Evolutionary conservation across 2,797 vertebrate species (phyloP).

Genomic region (Salarias fasciatus): DNA sequence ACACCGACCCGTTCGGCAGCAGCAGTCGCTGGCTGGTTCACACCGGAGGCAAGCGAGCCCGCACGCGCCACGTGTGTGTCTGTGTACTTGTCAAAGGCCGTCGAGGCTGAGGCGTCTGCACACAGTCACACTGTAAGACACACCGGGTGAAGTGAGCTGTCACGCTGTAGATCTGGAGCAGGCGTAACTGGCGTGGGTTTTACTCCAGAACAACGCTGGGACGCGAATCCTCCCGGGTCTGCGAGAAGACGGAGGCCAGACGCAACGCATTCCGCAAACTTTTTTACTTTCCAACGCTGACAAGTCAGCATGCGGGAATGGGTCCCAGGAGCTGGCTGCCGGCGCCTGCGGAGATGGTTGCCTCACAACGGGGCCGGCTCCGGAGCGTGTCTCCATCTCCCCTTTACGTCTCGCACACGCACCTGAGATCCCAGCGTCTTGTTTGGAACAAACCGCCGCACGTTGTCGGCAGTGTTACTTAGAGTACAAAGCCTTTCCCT

Average conservation of each 20-base stretch:
- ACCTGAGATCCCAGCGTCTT: slow-evolving; percentile 55
- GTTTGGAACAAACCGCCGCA: slow-evolving; percentile 64
- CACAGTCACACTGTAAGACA: slow-evolving; percentile 21
- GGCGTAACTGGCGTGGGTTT: slow-evolving; percentile 9
- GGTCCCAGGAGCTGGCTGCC: slow-evolving; percentile 57
- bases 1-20: slow-evolving; percentile 91
- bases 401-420: slow-evolving; percentile 42
- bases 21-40: slow-evolving; percentile 94
- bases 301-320: slow-evolving; percentile 49
- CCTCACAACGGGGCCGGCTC: slow-evolving; percentile 69
- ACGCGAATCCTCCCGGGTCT: slow-evolving; percentile 36
- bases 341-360: slow-evolving; percentile 71
- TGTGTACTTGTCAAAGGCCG: slow-evolving; percentile 1
- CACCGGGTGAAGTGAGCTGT: slow-evolving; percentile 37
- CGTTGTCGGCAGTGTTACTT: slow-evolving; percentile 59
- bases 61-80: slow-evolving; percentile 13
- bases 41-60: slow-evolving; percentile 88
- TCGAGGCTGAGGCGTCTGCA: background rate
- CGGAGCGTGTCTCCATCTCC: slow-evolving; percentile 56
- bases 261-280: slow-evolving; percentile 51
- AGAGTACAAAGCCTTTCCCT: slow-evolving; percentile 65
- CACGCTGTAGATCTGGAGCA: slow-evolving; percentile 16
- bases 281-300: slow-evolving; percentile 60
- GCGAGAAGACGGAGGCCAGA: slow-evolving; percentile 26
- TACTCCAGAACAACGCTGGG: slow-evolving; percentile 24